Percentiles rank a stretch among this genome's conserved stretches.
Conservation (phyloP, 2,888 invertebrate species). For the Drosophila niveifrons region DNA sequence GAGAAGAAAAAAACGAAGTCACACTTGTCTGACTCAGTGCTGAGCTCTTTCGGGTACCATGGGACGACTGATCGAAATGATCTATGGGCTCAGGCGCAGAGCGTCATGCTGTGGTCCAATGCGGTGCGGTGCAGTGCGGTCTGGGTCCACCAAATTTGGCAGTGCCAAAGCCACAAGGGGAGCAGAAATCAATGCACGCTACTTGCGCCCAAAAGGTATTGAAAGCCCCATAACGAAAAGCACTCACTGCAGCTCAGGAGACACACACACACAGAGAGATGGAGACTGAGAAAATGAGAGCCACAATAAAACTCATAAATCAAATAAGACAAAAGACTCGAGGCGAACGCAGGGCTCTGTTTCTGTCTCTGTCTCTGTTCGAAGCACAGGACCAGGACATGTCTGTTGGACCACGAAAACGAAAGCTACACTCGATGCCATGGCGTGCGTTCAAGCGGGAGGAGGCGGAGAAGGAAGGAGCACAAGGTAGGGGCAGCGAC, state of each 20-base stretch:
- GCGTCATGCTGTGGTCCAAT: conserved; percentile 44
- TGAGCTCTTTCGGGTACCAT: conserved; percentile 7
- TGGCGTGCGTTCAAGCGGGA: conserved; percentile 54
- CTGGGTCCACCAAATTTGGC: conserved; percentile 70
- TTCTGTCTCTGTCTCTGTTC: too few species aligned
- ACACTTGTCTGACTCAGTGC: conserved; percentile 59
- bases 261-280: background rate
- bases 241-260: conserved; percentile 32
- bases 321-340: conserved; percentile 83
- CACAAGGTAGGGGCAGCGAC: background rate
- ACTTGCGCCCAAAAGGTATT: conserved; percentile 62
- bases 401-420: conserved; percentile 53
- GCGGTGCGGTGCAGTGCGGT: conserved; percentile 37
- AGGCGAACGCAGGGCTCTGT: conserved; percentile 71
- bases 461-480: conserved; percentile 7
- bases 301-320: conserved; percentile 84
- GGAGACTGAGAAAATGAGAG: conserved; percentile 31
- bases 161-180: conserved; percentile 50
- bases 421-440: conserved; percentile 41
- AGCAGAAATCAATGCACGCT: conserved; percentile 73
- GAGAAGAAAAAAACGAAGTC: conserved; percentile 3
- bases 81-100: conserved; percentile 59
- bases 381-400: conserved; percentile 34
- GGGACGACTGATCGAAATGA: conserved; percentile 62
- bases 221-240: conserved; percentile 46